Base-by-base conservation (phyloP, 2,888 invertebrate genomes). In the Bruchidius siliquastri region DNA sequence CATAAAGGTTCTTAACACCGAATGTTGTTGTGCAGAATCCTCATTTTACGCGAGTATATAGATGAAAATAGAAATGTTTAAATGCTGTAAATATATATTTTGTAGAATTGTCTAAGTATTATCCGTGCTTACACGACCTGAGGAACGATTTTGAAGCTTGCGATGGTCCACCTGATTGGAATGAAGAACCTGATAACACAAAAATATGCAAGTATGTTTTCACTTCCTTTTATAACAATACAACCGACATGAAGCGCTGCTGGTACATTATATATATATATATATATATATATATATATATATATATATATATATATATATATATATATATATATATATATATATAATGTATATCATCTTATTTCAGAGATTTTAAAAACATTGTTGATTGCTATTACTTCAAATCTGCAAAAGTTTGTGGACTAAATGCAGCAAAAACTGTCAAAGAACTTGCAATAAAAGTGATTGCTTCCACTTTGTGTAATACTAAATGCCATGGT, bases 81-180 rank as follows among this genome's bases (percentile, higher is more conserved):
- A 6, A 68, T 67, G n/a, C 10, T 21, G 20, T 20, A 21, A 68
- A 4, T 10, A 67, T 21, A 67, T 67, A 20, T 67, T 67, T n/a
- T 67, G n/a, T 69, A 83, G 87, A 81, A 22, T 76, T 67, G 21
- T 21, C 21, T 22, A 20, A n/a, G n/a, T 74, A 71, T 69, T 73
- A 76, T 71, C 77, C 78, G 18, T 81, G 80, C 66, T 73, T 87
- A 26, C 83, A 84, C 22, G 86, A 88, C 73, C 80, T 90, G 32
- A 86, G 85, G 66, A 86, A 87, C 22, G 88, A 90, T 76, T 88
- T 87, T 78, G 86, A 87, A 70, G 87, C 87, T 76, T 90, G 90
- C 77, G 86, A 86, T 77, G 90, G 89, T 0, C 85, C 87, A 3
- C 85, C 88, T 0, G 90, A 90, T 82, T 90, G 90, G 90, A 88